phyloP scores from a whole-genome alignment of 2,888 invertebrate genomes.

The Mechanitis messenoides region DNA sequence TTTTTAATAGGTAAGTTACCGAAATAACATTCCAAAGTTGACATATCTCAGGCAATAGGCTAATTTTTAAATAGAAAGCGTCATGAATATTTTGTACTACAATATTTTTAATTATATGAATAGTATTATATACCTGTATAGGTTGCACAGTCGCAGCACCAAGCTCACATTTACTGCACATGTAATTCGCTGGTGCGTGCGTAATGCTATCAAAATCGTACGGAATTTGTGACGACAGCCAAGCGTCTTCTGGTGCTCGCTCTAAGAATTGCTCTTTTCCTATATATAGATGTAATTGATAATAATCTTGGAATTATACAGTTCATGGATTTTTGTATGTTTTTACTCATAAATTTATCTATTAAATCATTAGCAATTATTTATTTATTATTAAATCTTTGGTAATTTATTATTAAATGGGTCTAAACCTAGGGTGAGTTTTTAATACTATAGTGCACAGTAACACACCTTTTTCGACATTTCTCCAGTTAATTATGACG shows the following conservation, averaged over 20 bases:
- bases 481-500: constrained; percentile 79
- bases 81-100: too few relatives aligned
- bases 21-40: too few relatives aligned
- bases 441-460: not conserved
- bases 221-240: constrained; percentile 36
- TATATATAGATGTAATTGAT: constrained; percentile 24
- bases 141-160: constrained; percentile 48
- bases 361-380: too few relatives aligned
- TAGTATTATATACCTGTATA: constrained; percentile 36
- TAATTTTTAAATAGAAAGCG: too few relatives aligned
- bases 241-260: constrained; percentile 37
- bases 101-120: not conserved
- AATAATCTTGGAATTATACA: not conserved
- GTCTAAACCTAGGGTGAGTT: too few relatives aligned
- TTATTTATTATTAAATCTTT: too few relatives aligned
- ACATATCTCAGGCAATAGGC: too few relatives aligned
- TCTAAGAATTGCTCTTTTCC: constrained; percentile 57
- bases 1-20: too few relatives aligned
- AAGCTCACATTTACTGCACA: constrained; percentile 44
- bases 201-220: constrained; percentile 58
- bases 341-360: too few relatives aligned
- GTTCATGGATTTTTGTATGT: not conserved
- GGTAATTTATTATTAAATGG: not conserved
- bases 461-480: constrained; percentile 76
- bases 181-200: constrained; percentile 58